These are phyloP conservation scores for Turritopsis rubra DNA, from an alignment of 30 jellyfish, hydroid and myxozoan genomes.

Conservation along the genomic window DNA sequence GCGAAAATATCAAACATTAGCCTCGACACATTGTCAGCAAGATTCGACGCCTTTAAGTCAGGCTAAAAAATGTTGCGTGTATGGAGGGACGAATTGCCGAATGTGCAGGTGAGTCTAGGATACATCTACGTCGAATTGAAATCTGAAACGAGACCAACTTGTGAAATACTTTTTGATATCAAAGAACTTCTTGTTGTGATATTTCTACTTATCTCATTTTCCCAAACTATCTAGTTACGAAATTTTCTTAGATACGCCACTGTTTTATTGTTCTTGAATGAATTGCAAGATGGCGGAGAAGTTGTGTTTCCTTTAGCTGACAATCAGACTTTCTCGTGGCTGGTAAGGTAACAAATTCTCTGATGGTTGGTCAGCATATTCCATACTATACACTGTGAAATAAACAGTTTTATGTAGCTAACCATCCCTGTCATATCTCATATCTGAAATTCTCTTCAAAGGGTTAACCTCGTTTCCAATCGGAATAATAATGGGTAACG, in stretches of 20 bases:
- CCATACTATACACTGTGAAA: too few relatives aligned
- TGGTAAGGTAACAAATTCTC: conserved; percentile 34
- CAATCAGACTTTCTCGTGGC: conserved; percentile 60
- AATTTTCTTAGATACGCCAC: conserved; percentile 49
- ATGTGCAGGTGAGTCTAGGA: conserved; percentile 95
- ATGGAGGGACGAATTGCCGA: conserved; percentile 72
- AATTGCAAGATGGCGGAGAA: conserved; percentile 80
- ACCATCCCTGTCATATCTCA: too few relatives aligned
- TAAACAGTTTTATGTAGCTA: too few relatives aligned
- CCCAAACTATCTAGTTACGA: too few relatives aligned
- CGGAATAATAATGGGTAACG: too few relatives aligned
- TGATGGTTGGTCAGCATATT: not conserved
- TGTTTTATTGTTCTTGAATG: conserved; percentile 54
- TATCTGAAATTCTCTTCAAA: too few relatives aligned
- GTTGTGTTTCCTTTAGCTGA: conserved; percentile 86
- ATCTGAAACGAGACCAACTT: not conserved
- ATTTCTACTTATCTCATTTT: too few relatives aligned
- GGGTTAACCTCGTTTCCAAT: too few relatives aligned
- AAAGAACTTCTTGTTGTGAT: not conserved
- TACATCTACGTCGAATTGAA: too few relatives aligned
- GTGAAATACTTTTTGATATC: not conserved
- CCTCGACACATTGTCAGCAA: conserved; percentile 69
- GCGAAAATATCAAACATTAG: conserved; percentile 33
- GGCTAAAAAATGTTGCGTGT: conserved; percentile 66
- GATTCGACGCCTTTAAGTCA: conserved; percentile 49